Base-by-base conservation (phyloP, 2,888 invertebrate genomes). In the Hoplodrina blanda region DNA sequence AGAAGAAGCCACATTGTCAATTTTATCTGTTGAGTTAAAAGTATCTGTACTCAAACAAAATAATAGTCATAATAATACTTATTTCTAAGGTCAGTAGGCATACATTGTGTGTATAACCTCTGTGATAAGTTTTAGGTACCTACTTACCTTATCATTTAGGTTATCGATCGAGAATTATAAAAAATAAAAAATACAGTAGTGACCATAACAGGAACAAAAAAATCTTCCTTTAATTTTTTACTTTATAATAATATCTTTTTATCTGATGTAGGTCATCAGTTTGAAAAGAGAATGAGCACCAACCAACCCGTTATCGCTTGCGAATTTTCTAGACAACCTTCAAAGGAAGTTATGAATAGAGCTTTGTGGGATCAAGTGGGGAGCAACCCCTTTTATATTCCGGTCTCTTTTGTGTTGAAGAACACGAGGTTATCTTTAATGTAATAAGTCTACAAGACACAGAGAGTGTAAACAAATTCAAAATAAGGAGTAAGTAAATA, bases 321-420 rank as follows among this genome's bases (percentile, higher is more conserved):
- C 64, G 57, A 77, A 54, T 50, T 50, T 65, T 64, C 57, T 71
- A 62, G 71, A 57, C 49, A 46, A 41, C 33, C 33, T 37, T 60
- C 54, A 66, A 54, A 56, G 30, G 72, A 30, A 30, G 44, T 60
- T 46, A 20, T 68, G 55, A 76, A 67, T 56, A 50, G 55, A 15
- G 50, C 37, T 61, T 56, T 61, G 44, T 52, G 44, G n/a, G 76
- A 37, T 55, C 76, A 68, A 69, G 60, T 30, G n/a, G 55, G 55
- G 50, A 41, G 46, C 19, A 46, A 57, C 52, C 44, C 50, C 37
- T 69, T 30, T 56, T 60, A 13, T 56, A 19, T 17, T 52, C 50
- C 5, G 25, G 37, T 30, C 1, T n/a, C 59, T 46, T 56, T 76
- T 76, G 37, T 61, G 44, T 69, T 76, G 7, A 20, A 52, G 69